A percentile compares a stretch with the other conserved stretches of the same genome.
These are phyloP conservation scores for Synanthedon tipuliformis DNA, from an alignment of 2,888 invertebrate genomes.

Conservation along the genomic window DNA sequence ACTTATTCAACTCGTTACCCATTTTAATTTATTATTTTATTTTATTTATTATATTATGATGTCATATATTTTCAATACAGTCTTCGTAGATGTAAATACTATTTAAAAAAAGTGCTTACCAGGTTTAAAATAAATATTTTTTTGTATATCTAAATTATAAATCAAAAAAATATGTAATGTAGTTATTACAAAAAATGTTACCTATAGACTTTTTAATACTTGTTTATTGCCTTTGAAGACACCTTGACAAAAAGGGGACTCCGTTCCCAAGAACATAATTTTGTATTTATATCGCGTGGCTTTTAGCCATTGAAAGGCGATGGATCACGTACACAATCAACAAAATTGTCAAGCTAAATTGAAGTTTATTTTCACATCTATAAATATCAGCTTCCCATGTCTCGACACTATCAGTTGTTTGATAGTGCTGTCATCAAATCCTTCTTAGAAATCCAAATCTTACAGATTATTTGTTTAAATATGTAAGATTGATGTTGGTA, in stretches of 20 bases:
- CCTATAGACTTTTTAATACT: conserved; percentile 30
- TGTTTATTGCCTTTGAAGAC: conserved; percentile 34
- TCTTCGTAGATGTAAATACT: not conserved
- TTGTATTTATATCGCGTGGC: conserved; percentile 32
- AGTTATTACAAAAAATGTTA: conserved; percentile 22
- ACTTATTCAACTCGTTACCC: too few species aligned
- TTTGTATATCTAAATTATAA: not conserved
- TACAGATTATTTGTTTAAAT: conserved; percentile 29
- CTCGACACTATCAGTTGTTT: conserved; percentile 6
- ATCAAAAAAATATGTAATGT: not conserved
- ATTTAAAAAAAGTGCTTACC: not conserved
- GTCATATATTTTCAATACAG: too few species aligned
- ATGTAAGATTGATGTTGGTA: conserved; percentile 39
- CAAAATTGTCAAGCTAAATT: not conserved
- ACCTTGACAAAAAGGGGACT: conserved; percentile 25
- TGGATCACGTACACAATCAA: conserved; percentile 29
- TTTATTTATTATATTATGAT: too few species aligned
- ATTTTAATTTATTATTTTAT: too few species aligned
- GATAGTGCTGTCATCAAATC: conserved; percentile 22
- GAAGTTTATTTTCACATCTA: not conserved
- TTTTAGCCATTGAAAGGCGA: conserved; percentile 23
- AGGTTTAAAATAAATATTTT: not conserved
- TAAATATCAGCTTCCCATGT: conserved; percentile 3
- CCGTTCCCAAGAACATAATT: conserved; percentile 54
- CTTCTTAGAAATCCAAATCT: conserved; percentile 36